Conservation (phyloP, 2,888 invertebrate genomes). For the Gortyna flavago region DNA sequence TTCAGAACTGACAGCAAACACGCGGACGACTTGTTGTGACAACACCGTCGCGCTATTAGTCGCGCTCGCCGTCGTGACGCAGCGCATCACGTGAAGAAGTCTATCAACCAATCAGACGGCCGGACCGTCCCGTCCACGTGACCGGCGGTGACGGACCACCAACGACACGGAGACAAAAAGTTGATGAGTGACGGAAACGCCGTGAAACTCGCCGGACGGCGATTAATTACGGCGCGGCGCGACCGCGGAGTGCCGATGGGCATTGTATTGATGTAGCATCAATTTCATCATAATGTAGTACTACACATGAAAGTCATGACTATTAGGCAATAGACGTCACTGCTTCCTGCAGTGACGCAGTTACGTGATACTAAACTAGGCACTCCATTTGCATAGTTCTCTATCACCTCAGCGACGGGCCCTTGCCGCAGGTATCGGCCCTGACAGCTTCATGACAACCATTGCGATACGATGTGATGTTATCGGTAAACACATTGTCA, state of each 20-base stretch:
- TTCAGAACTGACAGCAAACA: conserved; percentile 37
- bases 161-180: conserved; percentile 54
- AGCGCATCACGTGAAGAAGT: conserved; percentile 1
- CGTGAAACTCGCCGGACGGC: conserved; percentile 42
- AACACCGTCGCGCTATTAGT: conserved; percentile 43
- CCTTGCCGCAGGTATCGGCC: no score
- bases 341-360: neutral
- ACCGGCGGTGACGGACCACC: conserved; percentile 43
- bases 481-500: neutral
- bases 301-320: neutral
- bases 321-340: neutral
- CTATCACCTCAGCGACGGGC: no score
- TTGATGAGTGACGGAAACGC: conserved; percentile 49
- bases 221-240: no score
- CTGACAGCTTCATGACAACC: neutral
- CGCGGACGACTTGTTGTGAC: conserved; percentile 39
- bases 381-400: neutral
- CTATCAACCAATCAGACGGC: conserved; percentile 15
- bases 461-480: neutral
- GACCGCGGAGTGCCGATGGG: neutral
- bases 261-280: no score
- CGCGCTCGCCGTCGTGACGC: conserved; percentile 19
- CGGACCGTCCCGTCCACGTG: neutral
- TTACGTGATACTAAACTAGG: neutral
- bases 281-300: neutral